phyloP scores from a whole-genome alignment of 2,113 vertebrate species.

The Delphinus delphis region DNA sequence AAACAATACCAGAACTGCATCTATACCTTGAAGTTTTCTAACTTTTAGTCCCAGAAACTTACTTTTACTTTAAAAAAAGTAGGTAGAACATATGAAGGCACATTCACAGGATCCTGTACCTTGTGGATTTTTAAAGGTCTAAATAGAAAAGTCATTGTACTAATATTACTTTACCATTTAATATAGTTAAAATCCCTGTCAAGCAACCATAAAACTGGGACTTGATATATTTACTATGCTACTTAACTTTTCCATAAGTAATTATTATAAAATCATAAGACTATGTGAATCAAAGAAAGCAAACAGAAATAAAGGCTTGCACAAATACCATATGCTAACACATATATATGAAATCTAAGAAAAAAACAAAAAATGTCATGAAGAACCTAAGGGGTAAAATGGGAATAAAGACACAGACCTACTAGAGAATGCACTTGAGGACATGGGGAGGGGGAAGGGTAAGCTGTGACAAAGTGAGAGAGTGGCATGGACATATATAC shows the following conservation, averaged over 20 bases:
- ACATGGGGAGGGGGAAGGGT: too few species aligned
- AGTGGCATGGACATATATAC: too few species aligned
- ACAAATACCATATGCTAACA: too few species aligned
- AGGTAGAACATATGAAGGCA: not conserved
- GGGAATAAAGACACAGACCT: too few species aligned
- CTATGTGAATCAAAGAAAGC: not conserved
- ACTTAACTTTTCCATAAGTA: conserved; percentile 28
- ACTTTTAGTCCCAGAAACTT: conserved; percentile 2
- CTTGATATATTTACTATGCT: not conserved
- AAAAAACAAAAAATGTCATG: too few species aligned
- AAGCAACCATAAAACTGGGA: not conserved
- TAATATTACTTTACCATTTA: not conserved
- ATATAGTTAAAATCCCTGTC: not conserved
- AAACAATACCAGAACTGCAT: not conserved
- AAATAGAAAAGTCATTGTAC: not conserved
- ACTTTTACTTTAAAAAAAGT: not conserved
- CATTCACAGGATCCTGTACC: not conserved
- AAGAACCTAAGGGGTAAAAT: too few species aligned
- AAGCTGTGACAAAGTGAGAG: too few species aligned
- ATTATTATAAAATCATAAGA: conserved; percentile 24
- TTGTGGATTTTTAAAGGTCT: not conserved
- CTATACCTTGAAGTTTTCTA: not conserved
- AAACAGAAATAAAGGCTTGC: not conserved
- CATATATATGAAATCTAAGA: not conserved
- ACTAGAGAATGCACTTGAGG: too few species aligned